These are phyloP conservation scores for Callyntrura sp. DNA, from an alignment of 2,888 invertebrate genomes.

Conservation along the genomic window DNA sequence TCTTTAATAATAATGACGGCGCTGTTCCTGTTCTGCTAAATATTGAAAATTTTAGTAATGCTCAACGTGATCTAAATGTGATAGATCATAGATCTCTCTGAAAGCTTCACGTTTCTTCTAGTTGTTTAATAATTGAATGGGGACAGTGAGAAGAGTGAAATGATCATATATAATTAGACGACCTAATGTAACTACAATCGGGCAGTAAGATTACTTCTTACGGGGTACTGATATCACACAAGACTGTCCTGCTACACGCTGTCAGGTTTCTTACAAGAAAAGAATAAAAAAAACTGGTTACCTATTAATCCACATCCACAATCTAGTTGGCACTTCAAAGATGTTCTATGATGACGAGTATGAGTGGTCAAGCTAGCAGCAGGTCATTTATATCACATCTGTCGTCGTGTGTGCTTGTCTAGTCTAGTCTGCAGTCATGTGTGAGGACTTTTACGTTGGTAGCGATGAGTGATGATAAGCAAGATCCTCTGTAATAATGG, in stretches of 20 bases:
- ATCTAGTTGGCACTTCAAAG: background rate
- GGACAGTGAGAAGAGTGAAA: background rate
- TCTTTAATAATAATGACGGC: background rate
- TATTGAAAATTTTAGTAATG: background rate
- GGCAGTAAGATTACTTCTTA: background rate
- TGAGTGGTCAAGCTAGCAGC: background rate
- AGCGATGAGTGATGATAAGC: background rate
- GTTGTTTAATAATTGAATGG: background rate
- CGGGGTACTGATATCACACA: background rate
- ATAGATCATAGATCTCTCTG: background rate
- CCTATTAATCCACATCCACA: slow-evolving; percentile 14
- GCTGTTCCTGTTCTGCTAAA: background rate
- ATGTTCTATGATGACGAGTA: background rate
- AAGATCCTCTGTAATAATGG: background rate
- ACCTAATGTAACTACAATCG: background rate
- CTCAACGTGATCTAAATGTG: background rate
- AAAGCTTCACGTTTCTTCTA: background rate
- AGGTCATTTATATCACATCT: background rate
- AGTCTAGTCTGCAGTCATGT: slow-evolving; percentile 9
- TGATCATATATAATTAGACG: background rate
- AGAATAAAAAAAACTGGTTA: background rate
- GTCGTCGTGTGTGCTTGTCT: background rate
- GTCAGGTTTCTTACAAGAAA: no score
- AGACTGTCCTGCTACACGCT: background rate
- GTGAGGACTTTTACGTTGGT: background rate